Conservation (phyloP, 2,113 vertebrate species). For the Takifugu flavidus region DNA sequence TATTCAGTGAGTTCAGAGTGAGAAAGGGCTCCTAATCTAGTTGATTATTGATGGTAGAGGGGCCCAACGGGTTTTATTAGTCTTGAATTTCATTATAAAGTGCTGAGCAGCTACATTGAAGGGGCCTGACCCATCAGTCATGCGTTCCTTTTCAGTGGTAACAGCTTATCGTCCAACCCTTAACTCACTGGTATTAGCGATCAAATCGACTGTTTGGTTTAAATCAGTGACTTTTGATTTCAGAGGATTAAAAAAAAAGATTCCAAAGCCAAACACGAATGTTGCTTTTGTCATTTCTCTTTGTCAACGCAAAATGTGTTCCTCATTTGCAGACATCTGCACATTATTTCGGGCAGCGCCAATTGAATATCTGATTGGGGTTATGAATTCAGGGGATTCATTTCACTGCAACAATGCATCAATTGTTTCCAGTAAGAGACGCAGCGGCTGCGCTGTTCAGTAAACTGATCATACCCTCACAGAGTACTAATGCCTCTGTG, state of each 20-base stretch:
- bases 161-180: too few species aligned
- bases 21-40: too few species aligned
- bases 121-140: constrained; percentile 63
- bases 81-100: constrained; percentile 55
- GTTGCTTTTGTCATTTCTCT: constrained; percentile 15
- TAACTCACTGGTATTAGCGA: too few species aligned
- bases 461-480: constrained; percentile 83
- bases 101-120: constrained; percentile 27
- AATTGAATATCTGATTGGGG: constrained; percentile 84
- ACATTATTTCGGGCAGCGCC: constrained; percentile 80
- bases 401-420: constrained; percentile 87
- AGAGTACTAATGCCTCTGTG: constrained; percentile 79
- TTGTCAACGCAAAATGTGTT: constrained; percentile 37
- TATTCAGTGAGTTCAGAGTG: too few species aligned
- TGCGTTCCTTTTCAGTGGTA: constrained; percentile 24
- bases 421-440: constrained; percentile 85
- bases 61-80: constrained; percentile 39
- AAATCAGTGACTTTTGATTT: background rate
- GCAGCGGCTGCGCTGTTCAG: constrained; percentile 73
- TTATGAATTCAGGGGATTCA: constrained; percentile 90
- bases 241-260: background rate
- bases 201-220: too few species aligned
- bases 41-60: too few species aligned
- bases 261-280: constrained; percentile 1
- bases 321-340: constrained; percentile 73